Conservation (phyloP, 2,113 vertebrate genomes). For the Esox niger region DNA sequence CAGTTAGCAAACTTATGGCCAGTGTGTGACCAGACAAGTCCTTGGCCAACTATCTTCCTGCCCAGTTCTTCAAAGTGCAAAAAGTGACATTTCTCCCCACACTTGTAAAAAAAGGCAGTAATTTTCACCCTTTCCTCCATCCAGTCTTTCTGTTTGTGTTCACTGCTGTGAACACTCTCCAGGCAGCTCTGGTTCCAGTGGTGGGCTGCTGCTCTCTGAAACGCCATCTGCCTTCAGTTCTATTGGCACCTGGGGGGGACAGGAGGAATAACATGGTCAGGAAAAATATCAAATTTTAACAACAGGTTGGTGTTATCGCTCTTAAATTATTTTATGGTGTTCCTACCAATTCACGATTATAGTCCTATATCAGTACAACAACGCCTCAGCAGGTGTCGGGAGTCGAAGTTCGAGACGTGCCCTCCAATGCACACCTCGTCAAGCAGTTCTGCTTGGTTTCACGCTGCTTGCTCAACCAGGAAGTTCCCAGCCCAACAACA, state of each 20-base stretch:
- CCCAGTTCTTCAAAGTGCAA: conserved; percentile 39
- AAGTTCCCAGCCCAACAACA: no score
- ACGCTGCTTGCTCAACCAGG: no score
- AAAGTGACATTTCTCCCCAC: not conserved
- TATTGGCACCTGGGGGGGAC: conserved; percentile 80
- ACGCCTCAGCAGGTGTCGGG: no score
- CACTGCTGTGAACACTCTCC: conserved; percentile 78
- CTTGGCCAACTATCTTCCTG: not conserved
- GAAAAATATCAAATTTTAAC: not conserved
- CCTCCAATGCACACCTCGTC: no score
- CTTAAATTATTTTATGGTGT: no score
- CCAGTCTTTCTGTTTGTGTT: not conserved
- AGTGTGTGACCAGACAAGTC: no score
- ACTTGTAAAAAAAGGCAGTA: not conserved
- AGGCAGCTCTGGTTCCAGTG: conserved; percentile 64
- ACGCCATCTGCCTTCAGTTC: conserved; percentile 78
- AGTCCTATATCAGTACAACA: no score
- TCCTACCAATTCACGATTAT: no score
- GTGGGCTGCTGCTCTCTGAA: conserved; percentile 57
- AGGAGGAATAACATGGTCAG: not conserved
- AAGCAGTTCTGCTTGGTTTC: no score
- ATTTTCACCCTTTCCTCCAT: not conserved
- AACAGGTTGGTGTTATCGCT: no score
- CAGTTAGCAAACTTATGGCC: no score
- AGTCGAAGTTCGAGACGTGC: no score